Base-by-base conservation (phyloP, 2,888 invertebrate species). In the Ophioninae sp. region DNA sequence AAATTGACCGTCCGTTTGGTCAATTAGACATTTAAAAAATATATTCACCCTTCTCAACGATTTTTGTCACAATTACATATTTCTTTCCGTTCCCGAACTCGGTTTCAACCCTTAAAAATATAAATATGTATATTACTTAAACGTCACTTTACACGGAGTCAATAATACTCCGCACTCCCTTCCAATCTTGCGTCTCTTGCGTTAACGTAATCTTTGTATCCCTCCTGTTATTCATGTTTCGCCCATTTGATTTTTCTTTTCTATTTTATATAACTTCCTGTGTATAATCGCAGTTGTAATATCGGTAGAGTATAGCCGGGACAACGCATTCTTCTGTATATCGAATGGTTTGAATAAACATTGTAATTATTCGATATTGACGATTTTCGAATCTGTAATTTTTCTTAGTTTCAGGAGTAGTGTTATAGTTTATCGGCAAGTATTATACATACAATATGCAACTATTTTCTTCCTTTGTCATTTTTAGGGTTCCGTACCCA, bases 301-400 rank as follows among this genome's bases (percentile, higher is more conserved):
- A 75, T 80, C 76, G 72, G 83, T 80, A 82, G 69, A 82, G 69
- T 68, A 79, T 70, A 81, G 72, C 76, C 50, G 81, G 77, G 75
- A 69, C 64, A 83, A 44, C 44, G 44, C 83, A 73, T 81, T 20
- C 41, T 76, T 73, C 80, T 86, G 59, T 86, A 82, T 85, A 86
- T 82, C 84, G 67, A 83, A 81, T 79, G 74, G 74, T 75, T 82
- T 82, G 61, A 85, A 86, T 86, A 84, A 86, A 86, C 69, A 84
- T 44, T 81, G 20, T 82, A 79, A 81, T 84, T 86, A 83, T 82
- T 84, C 85, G 74, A 83, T 79, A 56, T 30, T 20, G 44, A 62
- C 21, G 2, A 44, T 61, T 70, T 39, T 17, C 44, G 21, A 61
- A 44, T 68, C 6, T 59, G 8, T 59, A n/a, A 61, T 50, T 73